Evolutionary conservation across 2,888 invertebrate species (phyloP), one percentile per base, ranked within the genome.

Genomic region (Fabriciana adippe): DNA sequence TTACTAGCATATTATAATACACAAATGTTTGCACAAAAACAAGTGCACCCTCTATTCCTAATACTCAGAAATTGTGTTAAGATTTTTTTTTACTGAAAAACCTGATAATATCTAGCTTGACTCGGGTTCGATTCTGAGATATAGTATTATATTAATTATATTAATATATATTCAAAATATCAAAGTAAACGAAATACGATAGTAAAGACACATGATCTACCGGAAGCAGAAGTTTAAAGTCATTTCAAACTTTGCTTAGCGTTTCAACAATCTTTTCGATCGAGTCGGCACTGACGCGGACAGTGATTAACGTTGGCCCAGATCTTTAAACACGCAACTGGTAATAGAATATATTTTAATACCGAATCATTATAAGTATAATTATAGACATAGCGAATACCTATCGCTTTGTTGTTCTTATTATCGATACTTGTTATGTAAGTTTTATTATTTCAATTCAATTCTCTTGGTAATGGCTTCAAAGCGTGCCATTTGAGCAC

Each of bases 231-330:
- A 67, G 56, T 54, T 61, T 65, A 67, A 65, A 54, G 66, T 65
- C 56, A 61, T 68, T 70, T 66, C 21, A 55, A 67, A 70, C 62
- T 70, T 64, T 53, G 68, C 64, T 59, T 75, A 66, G 73, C 75
- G 76, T 75, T 75, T 72, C 69, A 74, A 73, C 75, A 75, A 76
- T 76, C 75, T 64, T 67, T 73, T 73, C 74, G 71, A 75, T 78
- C 73, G 68, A 62, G 66, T 63, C 71, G 69, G 70, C 69, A 41
- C 64, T 64, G 71, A 71, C 70, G 69, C 74, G 74, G 77, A 73
- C 71, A 76, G 70, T 78, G 78, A 79, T 80, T 74, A 73, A 73
- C 68, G 72, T 41, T 59, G 77, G 69, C 73, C 76, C 73, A 79
- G 74, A 77, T 78, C 60, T 51, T 60, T 41, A 53, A 66, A 72